A percentile compares a stretch with the other conserved stretches of the same genome.
These are phyloP conservation scores for Pyrrhia umbra DNA, from an alignment of 2,888 invertebrate genomes.

Conservation along the genomic window DNA sequence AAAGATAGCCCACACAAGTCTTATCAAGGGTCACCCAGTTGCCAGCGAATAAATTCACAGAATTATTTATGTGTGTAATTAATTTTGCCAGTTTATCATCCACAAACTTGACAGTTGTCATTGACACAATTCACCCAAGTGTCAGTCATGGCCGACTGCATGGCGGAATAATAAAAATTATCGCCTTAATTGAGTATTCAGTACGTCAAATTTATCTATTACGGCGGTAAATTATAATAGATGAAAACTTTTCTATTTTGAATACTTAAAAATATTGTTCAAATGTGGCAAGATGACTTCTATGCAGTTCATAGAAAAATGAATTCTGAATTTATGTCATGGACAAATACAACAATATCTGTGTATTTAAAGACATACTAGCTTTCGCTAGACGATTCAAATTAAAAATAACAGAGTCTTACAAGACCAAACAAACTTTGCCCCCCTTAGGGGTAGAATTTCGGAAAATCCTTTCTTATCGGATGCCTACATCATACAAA, in stretches of 20 bases:
- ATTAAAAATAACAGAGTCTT: too few relatives aligned
- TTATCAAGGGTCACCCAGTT: slow-evolving; percentile 39
- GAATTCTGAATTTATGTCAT: background rate
- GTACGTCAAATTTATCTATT: slow-evolving; percentile 21
- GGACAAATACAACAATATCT: background rate
- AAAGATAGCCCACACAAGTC: slow-evolving; percentile 31
- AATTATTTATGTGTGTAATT: slow-evolving; percentile 45
- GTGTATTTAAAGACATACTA: too few relatives aligned
- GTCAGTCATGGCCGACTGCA: slow-evolving; percentile 52
- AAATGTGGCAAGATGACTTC: slow-evolving; percentile 34
- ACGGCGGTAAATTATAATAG: slow-evolving; percentile 14
- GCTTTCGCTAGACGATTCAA: too few relatives aligned
- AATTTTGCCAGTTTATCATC: slow-evolving; percentile 56
- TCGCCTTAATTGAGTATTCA: slow-evolving; percentile 36
- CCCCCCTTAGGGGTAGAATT: too few relatives aligned
- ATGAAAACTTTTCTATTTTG: slow-evolving; percentile 25
- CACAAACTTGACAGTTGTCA: slow-evolving; percentile 59
- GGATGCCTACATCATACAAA: too few relatives aligned
- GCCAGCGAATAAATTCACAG: slow-evolving; percentile 30
- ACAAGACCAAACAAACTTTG: too few relatives aligned
- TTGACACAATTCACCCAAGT: slow-evolving; percentile 61
- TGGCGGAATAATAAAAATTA: slow-evolving; percentile 44
- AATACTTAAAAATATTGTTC: slow-evolving; percentile 22
- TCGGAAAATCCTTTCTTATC: too few relatives aligned
- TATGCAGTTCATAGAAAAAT: slow-evolving; percentile 34